Conservation (phyloP, 2,113 vertebrate genomes). For the Mormyrus lacerda region DNA sequence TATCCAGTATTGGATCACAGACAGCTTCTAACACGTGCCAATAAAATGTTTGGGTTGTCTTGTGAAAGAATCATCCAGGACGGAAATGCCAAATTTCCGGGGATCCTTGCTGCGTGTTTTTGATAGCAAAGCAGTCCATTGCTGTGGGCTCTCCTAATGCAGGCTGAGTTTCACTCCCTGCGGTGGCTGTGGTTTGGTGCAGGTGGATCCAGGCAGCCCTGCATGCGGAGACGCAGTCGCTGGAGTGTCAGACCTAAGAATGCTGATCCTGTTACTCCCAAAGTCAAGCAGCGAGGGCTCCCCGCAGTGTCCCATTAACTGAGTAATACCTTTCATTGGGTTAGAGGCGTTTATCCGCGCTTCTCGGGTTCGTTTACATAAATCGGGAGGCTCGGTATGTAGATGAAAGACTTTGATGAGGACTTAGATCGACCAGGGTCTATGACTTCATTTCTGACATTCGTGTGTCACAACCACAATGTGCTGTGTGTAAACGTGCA, state of each 20-base stretch:
- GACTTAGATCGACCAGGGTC: not conserved
- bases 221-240: not conserved
- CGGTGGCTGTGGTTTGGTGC: not conserved
- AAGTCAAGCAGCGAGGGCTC: not conserved
- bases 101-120: not conserved
- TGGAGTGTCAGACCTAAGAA: conserved; percentile 42
- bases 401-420: not conserved
- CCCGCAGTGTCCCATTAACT: conserved; percentile 30
- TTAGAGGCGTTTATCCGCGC: conserved; percentile 28
- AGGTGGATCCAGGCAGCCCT: not conserved
- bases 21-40: not conserved
- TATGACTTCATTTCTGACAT: not conserved
- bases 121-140: not conserved
- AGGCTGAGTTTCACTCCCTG: not conserved
- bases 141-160: not conserved
- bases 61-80: not conserved
- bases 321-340: conserved; percentile 25
- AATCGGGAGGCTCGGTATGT: conserved; percentile 42
- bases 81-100: not conserved
- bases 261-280: conserved; percentile 35
- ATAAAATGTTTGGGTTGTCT: not conserved
- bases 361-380: conserved; percentile 53
- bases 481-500: not conserved
- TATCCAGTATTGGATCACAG: not conserved
- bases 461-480: not conserved